phyloP scores from a whole-genome alignment of 2,113 vertebrate species.

The Colossoma macropomum region DNA sequence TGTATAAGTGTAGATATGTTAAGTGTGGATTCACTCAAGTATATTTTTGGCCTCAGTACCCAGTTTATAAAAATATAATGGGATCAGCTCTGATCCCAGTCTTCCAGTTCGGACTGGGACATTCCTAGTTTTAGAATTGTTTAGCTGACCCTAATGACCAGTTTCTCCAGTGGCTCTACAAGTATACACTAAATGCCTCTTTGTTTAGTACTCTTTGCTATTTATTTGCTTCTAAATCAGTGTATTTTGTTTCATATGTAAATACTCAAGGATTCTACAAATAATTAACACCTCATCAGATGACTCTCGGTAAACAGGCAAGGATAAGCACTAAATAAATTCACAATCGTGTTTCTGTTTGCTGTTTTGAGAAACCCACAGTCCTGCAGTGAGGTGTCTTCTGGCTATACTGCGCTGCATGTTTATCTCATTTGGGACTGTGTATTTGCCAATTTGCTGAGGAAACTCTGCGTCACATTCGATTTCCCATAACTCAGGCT shows the following conservation, averaged over 20 bases:
- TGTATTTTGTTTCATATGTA: not conserved
- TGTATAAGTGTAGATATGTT: too few relatives aligned
- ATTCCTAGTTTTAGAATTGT: too few relatives aligned
- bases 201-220: not conserved
- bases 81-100: too few relatives aligned
- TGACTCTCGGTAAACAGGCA: not conserved
- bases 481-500: slow-evolving; percentile 70
- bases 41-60: too few relatives aligned
- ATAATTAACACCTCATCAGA: not conserved
- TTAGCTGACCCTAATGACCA: not conserved
- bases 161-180: not conserved
- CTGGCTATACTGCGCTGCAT: not conserved
- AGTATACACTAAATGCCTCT: not conserved
- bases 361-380: slow-evolving; percentile 1
- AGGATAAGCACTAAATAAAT: slow-evolving; percentile 29
- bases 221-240: not conserved
- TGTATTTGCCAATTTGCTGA: slow-evolving; percentile 63
- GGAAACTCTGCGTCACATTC: slow-evolving; percentile 63
- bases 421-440: slow-evolving; percentile 54
- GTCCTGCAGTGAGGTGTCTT: slow-evolving; percentile 6
- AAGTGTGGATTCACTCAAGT: too few relatives aligned
- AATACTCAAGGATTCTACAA: not conserved
- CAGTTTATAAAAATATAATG: too few relatives aligned
- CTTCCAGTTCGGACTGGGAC: too few relatives aligned
- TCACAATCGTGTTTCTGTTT: not conserved